Evolutionary conservation across 2,888 invertebrate species (phyloP), one percentile per base, ranked within the genome.

Genomic region (Coelopa pilipes): DNA sequence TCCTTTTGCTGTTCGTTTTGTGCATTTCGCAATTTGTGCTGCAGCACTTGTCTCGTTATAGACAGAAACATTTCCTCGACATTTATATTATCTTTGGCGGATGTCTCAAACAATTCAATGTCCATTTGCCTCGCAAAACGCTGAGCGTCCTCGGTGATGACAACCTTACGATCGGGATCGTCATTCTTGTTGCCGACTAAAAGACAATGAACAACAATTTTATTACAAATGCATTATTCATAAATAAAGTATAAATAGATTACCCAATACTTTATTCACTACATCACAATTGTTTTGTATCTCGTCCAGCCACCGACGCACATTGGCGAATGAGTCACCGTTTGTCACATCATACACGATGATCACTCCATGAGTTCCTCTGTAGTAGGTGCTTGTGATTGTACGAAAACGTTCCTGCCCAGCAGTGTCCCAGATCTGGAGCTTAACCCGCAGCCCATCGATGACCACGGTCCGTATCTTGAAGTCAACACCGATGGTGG

Each of bases 211-310:
- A 47, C 12, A 4, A 4, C 10, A 46, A 19, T n/a, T 62, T 62
- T 62, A 62, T 65, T 65, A 10, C n/a, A 46, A 53, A 53, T 12
- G 13, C 7, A 46, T 24, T 13, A 63, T 34, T 34, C 47, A 34
- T 10, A n/a, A 63, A 5, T 63, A 3, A 34, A 5, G 19, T 17
- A 12, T 46, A 10, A 24, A 50, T 45, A 60, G 76, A 81, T 90
- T 88, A 96, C 96, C 96, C 91, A 99, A 91, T 88, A 99, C 96
- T 92, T 96, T 95, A 90, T 97, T 97, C 80, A 98, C 98, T 83
- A 97, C 96, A 90, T 99, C 99, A 92, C 99, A 99, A 90, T 99
- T 99, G 87, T 98, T 96, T 87, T 99, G 98, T 80, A 99, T 99
- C 90, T 99, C 99, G 87, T 98, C 97, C 72, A 99, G 90, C 99